Base-by-base conservation (phyloP, 2,888 invertebrate species). In the Dendrolimus pini region DNA sequence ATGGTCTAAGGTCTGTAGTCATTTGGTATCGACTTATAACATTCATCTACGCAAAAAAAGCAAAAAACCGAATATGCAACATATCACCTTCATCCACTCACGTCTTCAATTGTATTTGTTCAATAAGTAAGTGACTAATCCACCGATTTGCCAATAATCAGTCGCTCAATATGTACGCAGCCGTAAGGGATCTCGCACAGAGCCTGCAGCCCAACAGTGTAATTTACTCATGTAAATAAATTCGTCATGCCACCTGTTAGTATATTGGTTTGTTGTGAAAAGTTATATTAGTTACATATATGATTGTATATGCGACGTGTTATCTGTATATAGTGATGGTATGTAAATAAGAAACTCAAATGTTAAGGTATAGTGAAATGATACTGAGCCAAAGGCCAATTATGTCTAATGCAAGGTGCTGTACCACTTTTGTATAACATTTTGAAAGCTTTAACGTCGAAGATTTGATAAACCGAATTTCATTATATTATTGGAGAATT, bases 371-470 rank as follows among this genome's bases (percentile, higher is more conserved):
- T 56, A 56, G 54, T 63, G 63, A 68, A 67, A 68, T 73, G 73
- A 78, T 78, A 77, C 74, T 84, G 78, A 85, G 88, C 88, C 88
- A 86, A 88, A 89, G 89, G 88, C 87, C 81, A 77, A 77, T 74
- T 74, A 79, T 78, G 79, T 84, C 78, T 83, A 75, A 74, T 74
- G 77, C 74, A 79, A 84, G 87, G 87, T 89, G 88, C 85, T 89
- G 84, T 81, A 74, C 71, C 71, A 74, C 67, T 75, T 79, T 76
- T 78, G 71, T 80, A 73, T 72, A 76, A 76, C 65, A 68, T 80
- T 75, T 77, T 75, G 78, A 76, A 78, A 83, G 84, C 82, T 83
- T 85, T 85, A 87, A 83, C 72, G 65, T 69, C 18, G 54, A 56
- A 55, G 54, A n/a, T 63, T 69, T 72, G 70, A 68, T 63, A 80